phyloP scores from a whole-genome alignment of 2,888 invertebrate species.

The Acleris emargana region DNA sequence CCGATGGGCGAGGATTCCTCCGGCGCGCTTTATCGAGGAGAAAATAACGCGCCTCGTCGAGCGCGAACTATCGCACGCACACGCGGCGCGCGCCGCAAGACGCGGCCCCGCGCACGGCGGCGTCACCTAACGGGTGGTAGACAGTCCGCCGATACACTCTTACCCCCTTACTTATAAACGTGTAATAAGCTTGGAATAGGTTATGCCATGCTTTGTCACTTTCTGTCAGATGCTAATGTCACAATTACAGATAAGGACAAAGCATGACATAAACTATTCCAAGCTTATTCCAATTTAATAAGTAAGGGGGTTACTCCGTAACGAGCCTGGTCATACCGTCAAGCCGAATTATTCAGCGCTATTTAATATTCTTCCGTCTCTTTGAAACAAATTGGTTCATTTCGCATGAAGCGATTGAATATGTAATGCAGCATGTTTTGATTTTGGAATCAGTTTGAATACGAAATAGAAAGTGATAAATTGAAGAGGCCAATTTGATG shows the following conservation, averaged over 20 bases:
- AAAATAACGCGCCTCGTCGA: conserved; percentile 22
- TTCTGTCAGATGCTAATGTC: too few relatives aligned
- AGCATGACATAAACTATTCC: too few relatives aligned
- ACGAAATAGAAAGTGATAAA: conserved; percentile 2
- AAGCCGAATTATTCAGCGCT: neutral
- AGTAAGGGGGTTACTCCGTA: too few relatives aligned
- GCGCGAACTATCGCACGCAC: conserved; percentile 1
- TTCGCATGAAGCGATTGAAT: conserved; percentile 19
- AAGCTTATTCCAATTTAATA: too few relatives aligned
- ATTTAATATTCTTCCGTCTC: neutral
- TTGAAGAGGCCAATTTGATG: neutral
- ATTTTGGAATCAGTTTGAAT: conserved; percentile 8
- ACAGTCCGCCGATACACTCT: neutral
- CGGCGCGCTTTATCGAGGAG: conserved; percentile 35
- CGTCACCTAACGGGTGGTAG: neutral
- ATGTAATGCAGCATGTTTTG: conserved; percentile 16
- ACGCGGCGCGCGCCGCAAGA: neutral
- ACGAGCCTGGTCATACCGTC: neutral
- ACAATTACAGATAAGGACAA: too few relatives aligned
- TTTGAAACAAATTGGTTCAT: conserved; percentile 11
- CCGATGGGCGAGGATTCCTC: conserved; percentile 16
- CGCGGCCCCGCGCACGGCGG: neutral
- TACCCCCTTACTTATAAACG: too few relatives aligned
- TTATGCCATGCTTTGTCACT: too few relatives aligned
- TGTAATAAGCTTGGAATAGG: too few relatives aligned